Conservation (phyloP, 1,140 invertebrate species). For the Neuroterus valhalla region DNA sequence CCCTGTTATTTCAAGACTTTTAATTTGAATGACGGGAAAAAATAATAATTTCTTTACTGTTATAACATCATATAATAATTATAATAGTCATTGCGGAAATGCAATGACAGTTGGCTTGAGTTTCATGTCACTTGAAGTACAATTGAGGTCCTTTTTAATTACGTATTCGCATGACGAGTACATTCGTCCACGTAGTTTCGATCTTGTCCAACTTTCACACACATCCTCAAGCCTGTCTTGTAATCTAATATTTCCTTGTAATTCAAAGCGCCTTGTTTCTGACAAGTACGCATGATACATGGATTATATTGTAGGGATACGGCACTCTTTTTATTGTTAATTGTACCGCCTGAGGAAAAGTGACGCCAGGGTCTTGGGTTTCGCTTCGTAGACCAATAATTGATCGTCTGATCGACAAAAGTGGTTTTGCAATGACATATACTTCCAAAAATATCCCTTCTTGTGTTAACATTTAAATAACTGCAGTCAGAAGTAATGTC, state of each 20-base stretch:
- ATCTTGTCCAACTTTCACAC: constrained; percentile 8
- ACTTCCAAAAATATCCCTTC: no score
- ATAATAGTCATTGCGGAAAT: no score
- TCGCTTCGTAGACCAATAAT: neutral
- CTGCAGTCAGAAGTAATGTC: no score
- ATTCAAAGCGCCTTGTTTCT: constrained; percentile 48
- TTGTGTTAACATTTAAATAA: no score
- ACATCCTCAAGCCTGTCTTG: constrained; percentile 11
- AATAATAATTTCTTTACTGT: no score
- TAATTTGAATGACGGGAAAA: no score
- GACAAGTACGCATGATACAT: constrained; percentile 15
- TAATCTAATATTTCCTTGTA: constrained; percentile 61
- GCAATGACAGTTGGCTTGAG: neutral
- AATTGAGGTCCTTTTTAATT: constrained; percentile 11
- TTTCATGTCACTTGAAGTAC: neutral
- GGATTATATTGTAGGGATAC: constrained; percentile 2
- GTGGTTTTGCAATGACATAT: neutral
- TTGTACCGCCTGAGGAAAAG: neutral
- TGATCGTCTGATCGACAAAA: no score
- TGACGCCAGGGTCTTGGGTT: neutral
- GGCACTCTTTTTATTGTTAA: neutral
- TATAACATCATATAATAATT: no score
- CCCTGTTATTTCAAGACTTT: no score
- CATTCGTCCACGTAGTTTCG: constrained; percentile 25
- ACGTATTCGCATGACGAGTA: constrained; percentile 3